Base-by-base conservation (phyloP, 2,797 vertebrate species). In the Serranus cabrilla region DNA sequence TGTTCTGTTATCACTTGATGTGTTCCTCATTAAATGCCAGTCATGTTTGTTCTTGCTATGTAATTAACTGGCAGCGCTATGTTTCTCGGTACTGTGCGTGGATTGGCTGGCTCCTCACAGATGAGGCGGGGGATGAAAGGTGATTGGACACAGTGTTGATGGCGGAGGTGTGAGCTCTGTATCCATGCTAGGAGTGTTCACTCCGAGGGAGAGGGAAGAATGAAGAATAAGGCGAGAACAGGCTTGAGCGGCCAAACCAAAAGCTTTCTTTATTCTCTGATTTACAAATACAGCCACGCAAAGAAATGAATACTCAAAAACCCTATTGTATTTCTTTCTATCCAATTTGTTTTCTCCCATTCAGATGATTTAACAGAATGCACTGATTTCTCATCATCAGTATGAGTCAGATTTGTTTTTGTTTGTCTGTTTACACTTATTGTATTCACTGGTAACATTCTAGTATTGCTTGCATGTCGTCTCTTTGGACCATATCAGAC, bases 181-280 rank as follows among this genome's bases (percentile, higher is more conserved):
- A 91, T 95, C 94, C 90, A 95, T 91, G 94, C 84, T 81, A 90
- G 89, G 80, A 92, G 86, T 85, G 81, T 91, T 92, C 82, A 87
- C 81, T 81, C 71, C 64, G 88, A 82, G 82, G 76, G 76, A 73
- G 83, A 81, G 70, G 81, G 69, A 65, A 63, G 68, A 88, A 78
- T 68, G 46, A 71, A 84, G 78, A 70, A 67, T 70, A 81, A 47
- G 39, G 61, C 43, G 20, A 84, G 65, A 80, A 81, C 83, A 76
- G 45, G 45, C 23, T 55, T 52, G 37, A 73, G 34, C 62, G 11
- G 18, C 31, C 42, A 78, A 73, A 83, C 9, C 5, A 23, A 56
- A 78, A 47, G 63, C 40, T 51, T 81, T 79, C 51, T 81, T 72
- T 76, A 56, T 76, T 78, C 25, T 20, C n/a, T 62, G 18, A 61